Conservation (phyloP, 2,113 vertebrate species). For the Phyllostomus discolor region DNA sequence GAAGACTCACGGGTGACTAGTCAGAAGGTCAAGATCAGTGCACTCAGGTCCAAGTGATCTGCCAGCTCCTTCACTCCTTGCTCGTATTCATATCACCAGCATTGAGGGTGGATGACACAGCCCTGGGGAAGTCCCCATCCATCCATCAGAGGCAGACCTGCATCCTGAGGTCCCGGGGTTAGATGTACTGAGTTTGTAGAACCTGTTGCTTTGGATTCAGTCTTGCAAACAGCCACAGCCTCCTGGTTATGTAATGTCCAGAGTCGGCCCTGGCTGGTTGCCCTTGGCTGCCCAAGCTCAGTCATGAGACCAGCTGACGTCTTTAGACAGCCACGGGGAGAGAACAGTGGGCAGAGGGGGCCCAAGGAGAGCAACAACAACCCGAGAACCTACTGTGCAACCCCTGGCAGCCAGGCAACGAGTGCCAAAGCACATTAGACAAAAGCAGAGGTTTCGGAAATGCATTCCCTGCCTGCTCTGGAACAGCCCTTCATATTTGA, state of each 20-base stretch:
- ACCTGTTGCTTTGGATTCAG: slow-evolving; percentile 72
- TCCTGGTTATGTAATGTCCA: slow-evolving; percentile 81
- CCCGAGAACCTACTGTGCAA: slow-evolving; percentile 52
- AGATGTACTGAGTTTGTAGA: slow-evolving; percentile 41
- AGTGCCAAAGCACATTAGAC: slow-evolving; percentile 77
- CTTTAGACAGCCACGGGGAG: slow-evolving; percentile 56
- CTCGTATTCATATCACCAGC: too few species aligned
- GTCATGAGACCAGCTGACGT: slow-evolving; percentile 82
- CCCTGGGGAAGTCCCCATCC: background rate
- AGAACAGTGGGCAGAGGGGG: slow-evolving; percentile 21
- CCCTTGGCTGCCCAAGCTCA: slow-evolving; percentile 77
- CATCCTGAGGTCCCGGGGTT: slow-evolving; percentile 13
- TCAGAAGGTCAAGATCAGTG: background rate
- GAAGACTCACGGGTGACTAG: background rate
- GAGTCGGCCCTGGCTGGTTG: slow-evolving; percentile 75
- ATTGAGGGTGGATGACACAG: background rate
- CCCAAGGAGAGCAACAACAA: slow-evolving; percentile 19
- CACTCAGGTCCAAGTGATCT: background rate
- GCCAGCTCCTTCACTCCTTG: background rate
- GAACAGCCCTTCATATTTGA: slow-evolving; percentile 70
- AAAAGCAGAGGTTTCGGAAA: slow-evolving; percentile 73
- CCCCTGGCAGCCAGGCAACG: slow-evolving; percentile 65
- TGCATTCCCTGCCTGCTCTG: slow-evolving; percentile 54
- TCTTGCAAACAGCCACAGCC: slow-evolving; percentile 64
- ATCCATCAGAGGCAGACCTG: background rate